A percentile compares a stretch with the other conserved stretches of the same genome.
Evolutionary conservation across 1,140 invertebrate genomes (phyloP).

Genomic region (Drosophila chauvacae): DNA sequence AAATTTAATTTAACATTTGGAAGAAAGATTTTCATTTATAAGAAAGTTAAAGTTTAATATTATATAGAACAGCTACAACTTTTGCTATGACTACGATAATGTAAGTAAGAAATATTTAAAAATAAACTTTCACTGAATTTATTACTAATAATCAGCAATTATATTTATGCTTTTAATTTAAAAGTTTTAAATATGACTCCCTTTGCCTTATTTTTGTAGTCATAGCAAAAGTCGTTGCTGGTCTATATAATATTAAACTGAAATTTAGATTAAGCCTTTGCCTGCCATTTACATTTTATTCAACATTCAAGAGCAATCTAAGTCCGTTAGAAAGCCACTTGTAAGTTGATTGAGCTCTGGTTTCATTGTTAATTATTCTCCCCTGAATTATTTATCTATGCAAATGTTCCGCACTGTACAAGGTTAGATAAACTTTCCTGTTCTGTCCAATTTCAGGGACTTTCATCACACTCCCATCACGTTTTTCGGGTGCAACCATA

Average conservation of each 20-base stretch:
- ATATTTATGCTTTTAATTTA: too few relatives aligned
- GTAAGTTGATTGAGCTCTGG: neutral
- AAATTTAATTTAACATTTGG: neutral
- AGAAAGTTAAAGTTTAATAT: too few relatives aligned
- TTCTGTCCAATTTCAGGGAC: slow-evolving; percentile 4
- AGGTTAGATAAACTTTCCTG: neutral
- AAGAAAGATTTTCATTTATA: neutral
- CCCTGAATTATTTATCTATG: neutral
- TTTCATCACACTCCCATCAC: slow-evolving; percentile 27
- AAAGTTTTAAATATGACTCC: too few relatives aligned
- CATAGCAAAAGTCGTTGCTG: neutral
- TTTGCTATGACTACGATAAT: too few relatives aligned
- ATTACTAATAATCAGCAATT: too few relatives aligned
- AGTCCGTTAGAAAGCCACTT: neutral
- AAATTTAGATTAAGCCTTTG: neutral
- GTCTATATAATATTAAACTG: neutral
- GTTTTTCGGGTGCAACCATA: slow-evolving; percentile 19
- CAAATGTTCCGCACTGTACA: slow-evolving; percentile 2
- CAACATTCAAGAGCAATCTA: too few relatives aligned
- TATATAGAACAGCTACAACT: too few relatives aligned
- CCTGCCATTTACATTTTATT: neutral
- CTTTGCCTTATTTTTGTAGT: too few relatives aligned
- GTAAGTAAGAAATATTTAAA: too few relatives aligned
- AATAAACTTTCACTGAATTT: neutral
- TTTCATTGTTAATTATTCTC: slow-evolving; percentile 3